Evolutionary conservation across 2,797 vertebrate species (phyloP), one percentile per base, ranked within the genome.

Genomic region (Chlorospingus semifuscus): DNA sequence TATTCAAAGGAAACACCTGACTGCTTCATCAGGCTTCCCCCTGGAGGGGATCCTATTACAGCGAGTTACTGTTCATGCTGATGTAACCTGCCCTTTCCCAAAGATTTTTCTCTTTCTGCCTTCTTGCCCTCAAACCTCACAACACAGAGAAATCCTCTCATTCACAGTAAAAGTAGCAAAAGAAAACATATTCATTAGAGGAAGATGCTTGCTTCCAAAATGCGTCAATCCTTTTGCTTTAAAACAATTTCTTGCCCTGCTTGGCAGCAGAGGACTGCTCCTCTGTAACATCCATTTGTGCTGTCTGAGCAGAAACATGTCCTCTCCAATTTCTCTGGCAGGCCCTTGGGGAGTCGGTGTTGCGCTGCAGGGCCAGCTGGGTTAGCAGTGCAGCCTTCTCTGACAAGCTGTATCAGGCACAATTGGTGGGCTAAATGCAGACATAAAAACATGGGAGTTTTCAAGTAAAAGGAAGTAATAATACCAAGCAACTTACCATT

Each of bases 391-490:
- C 42, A 26, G n/a, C 42, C 17, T 82, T 46, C 63, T 55, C 39
- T 7, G 36, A 29, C 9, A 7, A 59, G 65, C 41, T 2, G 0
- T 16, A 4, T 21, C 57, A 49, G 36, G 27, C 5, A 0, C 0
- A 1, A 19, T 55, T 36, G 21, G 8, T 53, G 30, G 59, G n/a
- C 27, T 63, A 72, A 63, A 57, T 0, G 0, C 29, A 63, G 9
- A 8, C 59, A 26, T 21, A 50, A 76, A 80, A 46, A 26, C 20
- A 36, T 3, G 29, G 4, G 6, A 4, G 47, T 72, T 61, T 32
- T 61, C 27, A 66, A 63, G 46, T 44, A 49, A 52, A 79, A 65
- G 41, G 19, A 59, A 68, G 30, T 17, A 53, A 49, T n/a, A 36
- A 7, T 9, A 14, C 2, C 4, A 63, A 30, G 18, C 24, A 12